A percentile compares a stretch with the other conserved stretches of the same genome.
Conservation (phyloP, 2,888 invertebrate genomes). For the Sinelater perroti region DNA sequence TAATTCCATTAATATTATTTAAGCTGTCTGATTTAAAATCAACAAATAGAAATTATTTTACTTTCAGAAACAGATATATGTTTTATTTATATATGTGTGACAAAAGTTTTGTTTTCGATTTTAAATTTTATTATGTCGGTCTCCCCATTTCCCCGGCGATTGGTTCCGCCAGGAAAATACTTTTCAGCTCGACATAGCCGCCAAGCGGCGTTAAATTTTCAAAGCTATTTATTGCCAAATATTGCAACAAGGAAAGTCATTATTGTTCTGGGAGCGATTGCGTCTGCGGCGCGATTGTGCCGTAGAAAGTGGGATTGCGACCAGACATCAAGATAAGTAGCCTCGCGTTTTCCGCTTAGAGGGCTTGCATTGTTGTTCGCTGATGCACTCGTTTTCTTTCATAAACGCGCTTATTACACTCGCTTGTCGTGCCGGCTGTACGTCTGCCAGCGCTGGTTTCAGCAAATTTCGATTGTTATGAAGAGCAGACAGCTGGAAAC, state of each 20-base stretch:
- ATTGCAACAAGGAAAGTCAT: constrained; percentile 24
- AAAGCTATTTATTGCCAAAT: constrained; percentile 15
- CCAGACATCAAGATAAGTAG: constrained; percentile 21
- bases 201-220: constrained; percentile 18
- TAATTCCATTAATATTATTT: too few relatives aligned
- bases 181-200: constrained; percentile 1
- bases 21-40: too few relatives aligned
- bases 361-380: constrained; percentile 21
- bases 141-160: neutral
- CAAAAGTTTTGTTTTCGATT: too few relatives aligned
- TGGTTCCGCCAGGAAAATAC: neutral
- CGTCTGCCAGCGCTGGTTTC: neutral
- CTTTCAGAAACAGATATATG: too few relatives aligned
- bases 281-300: constrained; percentile 15
- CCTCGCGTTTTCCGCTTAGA: constrained; percentile 15
- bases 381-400: constrained; percentile 13
- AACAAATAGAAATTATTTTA: too few relatives aligned
- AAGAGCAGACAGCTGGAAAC: neutral
- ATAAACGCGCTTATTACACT: constrained; percentile 5
- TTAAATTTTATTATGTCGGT: too few relatives aligned
- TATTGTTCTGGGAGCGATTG: constrained; percentile 21
- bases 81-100: too few relatives aligned
- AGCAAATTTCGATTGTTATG: neutral
- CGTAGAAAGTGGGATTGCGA: constrained; percentile 23
- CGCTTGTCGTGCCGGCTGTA: neutral